A percentile compares a stretch with the other conserved stretches of the same genome.
phyloP scores from a whole-genome alignment of 2,797 vertebrate genomes.

The Pseudotriccus pelzelni region DNA sequence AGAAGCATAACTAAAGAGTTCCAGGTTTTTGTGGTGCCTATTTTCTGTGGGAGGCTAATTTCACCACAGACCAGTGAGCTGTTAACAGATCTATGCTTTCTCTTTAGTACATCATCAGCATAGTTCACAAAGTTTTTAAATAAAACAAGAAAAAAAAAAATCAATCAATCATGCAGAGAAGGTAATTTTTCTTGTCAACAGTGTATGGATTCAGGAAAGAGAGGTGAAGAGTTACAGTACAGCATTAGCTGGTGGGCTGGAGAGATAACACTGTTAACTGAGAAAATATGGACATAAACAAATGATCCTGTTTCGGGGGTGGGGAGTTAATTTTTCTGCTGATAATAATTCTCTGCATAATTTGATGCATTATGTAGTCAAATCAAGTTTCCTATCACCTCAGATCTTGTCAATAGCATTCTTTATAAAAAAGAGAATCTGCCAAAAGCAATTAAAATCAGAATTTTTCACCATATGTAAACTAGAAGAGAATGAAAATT shows the following conservation, averaged over 20 bases:
- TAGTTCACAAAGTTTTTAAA: not conserved
- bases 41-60: not conserved
- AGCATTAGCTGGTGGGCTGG: not conserved
- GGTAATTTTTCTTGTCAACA: slow-evolving; percentile 10
- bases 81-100: not conserved
- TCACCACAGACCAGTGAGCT: not conserved
- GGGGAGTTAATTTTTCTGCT: not conserved
- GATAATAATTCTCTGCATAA: not conserved
- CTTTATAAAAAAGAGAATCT: not conserved
- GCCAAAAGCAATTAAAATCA: not conserved
- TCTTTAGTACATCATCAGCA: not conserved
- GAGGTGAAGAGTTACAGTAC: not conserved
- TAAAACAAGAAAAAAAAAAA: not conserved
- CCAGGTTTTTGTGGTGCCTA: not conserved
- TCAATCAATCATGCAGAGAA: not conserved
- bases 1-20: not conserved
- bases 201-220: not conserved
- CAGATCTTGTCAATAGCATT: not conserved
- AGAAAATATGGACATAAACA: not conserved
- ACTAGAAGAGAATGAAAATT: not conserved
- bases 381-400: not conserved
- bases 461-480: not conserved
- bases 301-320: not conserved
- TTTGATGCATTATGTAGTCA: not conserved
- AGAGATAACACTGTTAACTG: not conserved